A percentile compares a stretch with the other conserved stretches of the same genome.
Conservation (phyloP, 2,888 invertebrate species). For the Pachymerium ferrugineum region DNA sequence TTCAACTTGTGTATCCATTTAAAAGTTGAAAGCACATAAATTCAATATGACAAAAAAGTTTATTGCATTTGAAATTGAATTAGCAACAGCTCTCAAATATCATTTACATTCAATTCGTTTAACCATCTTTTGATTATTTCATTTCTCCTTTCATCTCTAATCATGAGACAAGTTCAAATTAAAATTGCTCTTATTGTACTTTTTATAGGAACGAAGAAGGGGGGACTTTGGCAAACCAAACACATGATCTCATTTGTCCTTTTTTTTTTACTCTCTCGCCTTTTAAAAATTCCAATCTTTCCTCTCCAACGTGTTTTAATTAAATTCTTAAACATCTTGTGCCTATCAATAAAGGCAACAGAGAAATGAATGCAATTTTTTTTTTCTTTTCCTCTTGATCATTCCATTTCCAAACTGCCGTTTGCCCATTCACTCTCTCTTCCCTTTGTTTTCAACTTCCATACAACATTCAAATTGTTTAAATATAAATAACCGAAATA, state of each 20-base stretch:
- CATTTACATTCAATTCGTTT: conserved; percentile 6
- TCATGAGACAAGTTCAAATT: conserved; percentile 17
- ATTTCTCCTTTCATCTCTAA: background rate
- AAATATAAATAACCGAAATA: background rate
- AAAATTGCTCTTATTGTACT: background rate
- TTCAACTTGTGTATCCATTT: background rate
- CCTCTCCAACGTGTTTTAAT: conserved; percentile 21
- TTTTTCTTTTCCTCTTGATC: background rate
- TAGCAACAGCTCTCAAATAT: conserved; percentile 13
- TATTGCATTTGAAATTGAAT: conserved; percentile 11
- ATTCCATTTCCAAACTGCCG: background rate
- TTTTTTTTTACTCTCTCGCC: background rate
- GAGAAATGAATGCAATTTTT: background rate
- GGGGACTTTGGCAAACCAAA: background rate
- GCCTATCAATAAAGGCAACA: conserved; percentile 23
- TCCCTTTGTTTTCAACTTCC: background rate
- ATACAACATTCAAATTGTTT: background rate
- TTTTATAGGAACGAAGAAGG: background rate
- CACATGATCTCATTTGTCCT: conserved; percentile 23
- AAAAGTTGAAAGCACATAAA: background rate
- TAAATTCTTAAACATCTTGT: conserved; percentile 25
- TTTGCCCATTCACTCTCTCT: conserved; percentile 3
- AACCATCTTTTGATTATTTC: background rate
- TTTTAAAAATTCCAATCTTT: conserved; percentile 27
- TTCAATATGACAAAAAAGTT: background rate